Base-by-base conservation (phyloP, 2,797 vertebrate species). In the Ceryle rudis region DNA sequence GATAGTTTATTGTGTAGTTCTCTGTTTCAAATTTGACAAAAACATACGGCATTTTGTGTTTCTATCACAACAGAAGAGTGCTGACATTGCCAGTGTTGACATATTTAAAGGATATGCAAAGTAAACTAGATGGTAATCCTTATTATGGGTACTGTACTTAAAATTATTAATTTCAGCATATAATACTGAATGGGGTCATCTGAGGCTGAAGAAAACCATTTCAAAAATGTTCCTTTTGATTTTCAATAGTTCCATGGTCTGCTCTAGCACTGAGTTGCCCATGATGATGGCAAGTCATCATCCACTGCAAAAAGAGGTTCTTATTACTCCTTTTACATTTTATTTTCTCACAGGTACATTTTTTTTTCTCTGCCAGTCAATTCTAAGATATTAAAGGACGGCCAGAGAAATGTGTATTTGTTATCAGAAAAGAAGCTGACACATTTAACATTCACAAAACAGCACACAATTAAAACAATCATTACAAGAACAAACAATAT, bases 171-270 rank as follows among this genome's bases (percentile, higher is more conserved):
- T 88, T 70, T 18, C 18, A 44, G 3, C 3, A 81, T 86, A 26
- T 81, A 82, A 28, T 41, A 90, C 25, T 72, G 33, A 72, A 81
- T 29, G 11, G n/a, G 29, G 13, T 81, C 47, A 85, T 82, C 28
- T 91, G 73, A 93, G 51, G 37, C 46, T 70, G 77, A 72, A 81
- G 26, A 84, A 96, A 91, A 90, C 17, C 17, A 28, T 81, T 87
- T 81, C 65, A 91, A 18, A 51, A 93, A 39, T 80, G 23, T 39
- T 87, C 26, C 51, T 84, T 54, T 69, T 31, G 54, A 81, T 86
- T 86, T 82, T 75, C 37, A 74, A 21, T 58, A 67, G 37, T 49
- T 69, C 13, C 54, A 65, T 4, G 5, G 14, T 54, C 37, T 84
- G 23, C 12, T 89, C 47, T 46, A n/a, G 22, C 47, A 83, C 4